Conservation (phyloP, 2,888 invertebrate genomes). For the Teleogryllus oceanicus region DNA sequence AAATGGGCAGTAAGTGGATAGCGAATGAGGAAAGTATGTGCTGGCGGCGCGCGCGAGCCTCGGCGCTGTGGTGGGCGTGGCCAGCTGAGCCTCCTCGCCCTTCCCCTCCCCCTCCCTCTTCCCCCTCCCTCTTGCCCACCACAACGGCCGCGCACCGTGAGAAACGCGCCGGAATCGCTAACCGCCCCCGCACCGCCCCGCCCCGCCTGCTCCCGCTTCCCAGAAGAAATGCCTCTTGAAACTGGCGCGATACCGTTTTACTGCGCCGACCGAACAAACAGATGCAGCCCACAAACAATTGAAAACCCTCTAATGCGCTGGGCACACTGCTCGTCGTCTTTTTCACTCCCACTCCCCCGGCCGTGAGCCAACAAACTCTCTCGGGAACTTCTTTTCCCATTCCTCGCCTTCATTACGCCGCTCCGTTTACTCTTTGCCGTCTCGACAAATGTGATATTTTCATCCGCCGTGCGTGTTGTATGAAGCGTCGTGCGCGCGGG, state of each 20-base stretch:
- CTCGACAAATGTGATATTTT: too few species aligned
- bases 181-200: not conserved
- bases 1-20: too few species aligned
- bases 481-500: too few species aligned
- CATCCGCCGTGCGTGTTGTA: too few species aligned
- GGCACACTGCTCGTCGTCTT: not conserved
- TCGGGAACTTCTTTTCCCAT: not conserved
- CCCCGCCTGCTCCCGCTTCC: not conserved
- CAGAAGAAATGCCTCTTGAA: slow-evolving; percentile 6
- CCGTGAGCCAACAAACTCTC: not conserved
- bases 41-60: too few species aligned
- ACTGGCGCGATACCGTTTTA: slow-evolving; percentile 3
- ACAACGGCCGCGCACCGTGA: not conserved
- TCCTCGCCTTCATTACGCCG: not conserved
- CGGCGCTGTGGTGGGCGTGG: too few species aligned
- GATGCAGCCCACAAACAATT: not conserved
- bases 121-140: too few species aligned
- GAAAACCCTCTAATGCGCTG: not conserved
- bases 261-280: not conserved
- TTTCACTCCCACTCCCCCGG: not conserved
- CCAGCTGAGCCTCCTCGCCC: too few species aligned
- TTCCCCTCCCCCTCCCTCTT: too few species aligned
- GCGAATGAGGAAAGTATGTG: too few species aligned
- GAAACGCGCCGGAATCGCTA: not conserved
- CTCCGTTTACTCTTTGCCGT: too few species aligned